These are phyloP conservation scores for Heloderma charlesbogerti DNA, from an alignment of 2,113 vertebrate genomes.

Conservation along the genomic window DNA sequence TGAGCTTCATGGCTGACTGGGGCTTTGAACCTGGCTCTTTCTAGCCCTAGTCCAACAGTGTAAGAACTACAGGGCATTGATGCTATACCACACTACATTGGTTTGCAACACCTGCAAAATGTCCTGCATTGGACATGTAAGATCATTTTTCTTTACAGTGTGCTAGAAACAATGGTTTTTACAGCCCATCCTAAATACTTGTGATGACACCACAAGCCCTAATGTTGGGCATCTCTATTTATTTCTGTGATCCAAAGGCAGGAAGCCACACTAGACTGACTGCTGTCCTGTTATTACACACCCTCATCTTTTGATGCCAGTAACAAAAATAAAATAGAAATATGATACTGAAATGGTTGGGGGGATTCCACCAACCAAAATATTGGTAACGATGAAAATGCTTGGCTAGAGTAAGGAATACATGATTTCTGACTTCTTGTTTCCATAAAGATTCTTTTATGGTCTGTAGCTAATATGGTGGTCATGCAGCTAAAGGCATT, in stretches of 20 bases:
- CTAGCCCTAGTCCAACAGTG: not conserved
- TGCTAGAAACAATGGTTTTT: slow-evolving; percentile 29
- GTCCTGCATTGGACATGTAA: not conserved
- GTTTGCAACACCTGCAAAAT: not conserved
- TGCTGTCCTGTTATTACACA: slow-evolving; percentile 18
- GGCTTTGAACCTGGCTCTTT: not conserved
- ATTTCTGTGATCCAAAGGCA: slow-evolving; percentile 25
- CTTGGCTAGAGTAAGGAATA: slow-evolving; percentile 49
- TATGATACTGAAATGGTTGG: slow-evolving; percentile 13
- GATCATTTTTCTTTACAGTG: not conserved
- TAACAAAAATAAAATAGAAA: slow-evolving; percentile 4
- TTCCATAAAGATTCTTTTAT: slow-evolving; percentile 77
- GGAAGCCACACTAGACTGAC: not conserved
- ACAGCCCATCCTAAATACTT: not conserved
- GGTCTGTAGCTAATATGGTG: slow-evolving; percentile 75
- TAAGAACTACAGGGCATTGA: not conserved
- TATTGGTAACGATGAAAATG: slow-evolving; percentile 54
- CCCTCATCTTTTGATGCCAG: slow-evolving; percentile 3
- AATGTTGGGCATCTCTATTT: not conserved
- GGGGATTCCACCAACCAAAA: slow-evolving; percentile 49
- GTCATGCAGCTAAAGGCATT: slow-evolving; percentile 80
- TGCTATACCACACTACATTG: not conserved
- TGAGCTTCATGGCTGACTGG: not conserved
- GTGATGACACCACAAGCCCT: not conserved
- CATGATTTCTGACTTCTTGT: slow-evolving; percentile 69